These are phyloP conservation scores for Peromyscus attwateri DNA, from an alignment of 2,797 vertebrate species.

Conservation along the genomic window DNA sequence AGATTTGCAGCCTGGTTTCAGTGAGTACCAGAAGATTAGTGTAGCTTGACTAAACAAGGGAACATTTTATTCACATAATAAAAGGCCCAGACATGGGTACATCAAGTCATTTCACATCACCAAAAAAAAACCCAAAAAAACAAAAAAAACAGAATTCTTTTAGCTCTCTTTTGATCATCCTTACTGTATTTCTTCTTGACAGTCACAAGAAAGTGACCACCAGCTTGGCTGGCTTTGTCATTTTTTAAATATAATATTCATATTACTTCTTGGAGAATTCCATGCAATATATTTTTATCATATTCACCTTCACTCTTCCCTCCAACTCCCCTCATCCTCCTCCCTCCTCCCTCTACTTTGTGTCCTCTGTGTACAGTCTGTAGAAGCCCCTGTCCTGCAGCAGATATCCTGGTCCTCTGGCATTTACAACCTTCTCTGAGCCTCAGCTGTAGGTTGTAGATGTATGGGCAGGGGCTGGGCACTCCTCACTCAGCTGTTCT, in stretches of 20 bases:
- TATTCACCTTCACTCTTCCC: not conserved
- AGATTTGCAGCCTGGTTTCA: not conserved
- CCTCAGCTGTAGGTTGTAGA: not conserved
- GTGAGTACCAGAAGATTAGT: constrained; percentile 38
- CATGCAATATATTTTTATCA: not conserved
- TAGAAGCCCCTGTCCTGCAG: too few relatives aligned
- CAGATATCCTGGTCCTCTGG: not conserved
- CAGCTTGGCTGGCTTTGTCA: not conserved
- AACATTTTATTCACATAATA: constrained; percentile 42
- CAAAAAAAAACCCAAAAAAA: not conserved
- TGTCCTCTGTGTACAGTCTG: not conserved
- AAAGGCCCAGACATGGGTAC: constrained; percentile 16
- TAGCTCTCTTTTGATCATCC: not conserved
- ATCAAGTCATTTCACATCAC: not conserved
- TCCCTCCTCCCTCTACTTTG: not conserved
- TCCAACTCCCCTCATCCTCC: not conserved
- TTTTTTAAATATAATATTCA: not conserved
- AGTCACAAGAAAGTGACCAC: not conserved
- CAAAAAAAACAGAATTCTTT: constrained; percentile 7
- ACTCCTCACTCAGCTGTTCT: not conserved
- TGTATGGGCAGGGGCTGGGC: not conserved
- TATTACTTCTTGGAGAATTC: not conserved
- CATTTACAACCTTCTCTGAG: not conserved
- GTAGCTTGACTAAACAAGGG: not conserved
- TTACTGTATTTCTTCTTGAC: not conserved